phyloP scores from a whole-genome alignment of 2,797 vertebrate species.

The Euphonia xanthogaster region DNA sequence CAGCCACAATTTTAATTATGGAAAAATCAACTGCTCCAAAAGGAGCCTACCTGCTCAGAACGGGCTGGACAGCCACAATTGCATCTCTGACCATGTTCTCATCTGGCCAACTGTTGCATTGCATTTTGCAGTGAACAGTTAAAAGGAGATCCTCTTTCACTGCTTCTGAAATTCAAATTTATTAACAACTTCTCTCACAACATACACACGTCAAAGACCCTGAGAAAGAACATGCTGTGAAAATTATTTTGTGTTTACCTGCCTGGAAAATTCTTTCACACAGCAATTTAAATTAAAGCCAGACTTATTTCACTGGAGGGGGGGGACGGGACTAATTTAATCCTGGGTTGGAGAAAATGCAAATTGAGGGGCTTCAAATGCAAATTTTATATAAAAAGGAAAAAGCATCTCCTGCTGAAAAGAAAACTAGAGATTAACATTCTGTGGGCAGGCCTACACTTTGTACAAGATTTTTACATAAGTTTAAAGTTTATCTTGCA shows the following conservation, averaged over 20 bases:
- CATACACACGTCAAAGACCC: slow-evolving; percentile 10
- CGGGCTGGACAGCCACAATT: background rate
- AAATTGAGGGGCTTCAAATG: slow-evolving; percentile 76
- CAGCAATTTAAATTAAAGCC: slow-evolving; percentile 74
- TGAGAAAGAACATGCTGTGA: slow-evolving; percentile 61
- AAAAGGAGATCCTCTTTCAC: slow-evolving; percentile 36
- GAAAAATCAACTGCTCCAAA: slow-evolving; percentile 37
- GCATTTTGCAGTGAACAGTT: slow-evolving; percentile 4
- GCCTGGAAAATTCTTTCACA: slow-evolving; percentile 76
- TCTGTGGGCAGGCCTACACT: slow-evolving; percentile 47
- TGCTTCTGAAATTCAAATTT: slow-evolving; percentile 38
- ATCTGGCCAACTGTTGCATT: background rate
- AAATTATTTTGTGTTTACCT: slow-evolving; percentile 74
- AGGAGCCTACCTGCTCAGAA: slow-evolving; percentile 12
- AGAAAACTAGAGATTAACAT: slow-evolving; percentile 70
- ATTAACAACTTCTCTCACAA: slow-evolving; percentile 33
- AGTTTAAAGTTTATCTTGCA: slow-evolving; percentile 13
- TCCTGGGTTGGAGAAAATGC: slow-evolving; percentile 67
- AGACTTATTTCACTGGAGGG: slow-evolving; percentile 54
- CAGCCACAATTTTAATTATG: slow-evolving; percentile 24
- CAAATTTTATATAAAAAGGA: slow-evolving; percentile 71
- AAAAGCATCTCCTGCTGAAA: slow-evolving; percentile 59
- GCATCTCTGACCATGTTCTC: slow-evolving; percentile 11
- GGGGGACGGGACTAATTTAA: slow-evolving; percentile 47
- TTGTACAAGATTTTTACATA: slow-evolving; percentile 56